Base-by-base conservation (phyloP, 2,113 vertebrate genomes). In the Myrmophylax atrothorax region DNA sequence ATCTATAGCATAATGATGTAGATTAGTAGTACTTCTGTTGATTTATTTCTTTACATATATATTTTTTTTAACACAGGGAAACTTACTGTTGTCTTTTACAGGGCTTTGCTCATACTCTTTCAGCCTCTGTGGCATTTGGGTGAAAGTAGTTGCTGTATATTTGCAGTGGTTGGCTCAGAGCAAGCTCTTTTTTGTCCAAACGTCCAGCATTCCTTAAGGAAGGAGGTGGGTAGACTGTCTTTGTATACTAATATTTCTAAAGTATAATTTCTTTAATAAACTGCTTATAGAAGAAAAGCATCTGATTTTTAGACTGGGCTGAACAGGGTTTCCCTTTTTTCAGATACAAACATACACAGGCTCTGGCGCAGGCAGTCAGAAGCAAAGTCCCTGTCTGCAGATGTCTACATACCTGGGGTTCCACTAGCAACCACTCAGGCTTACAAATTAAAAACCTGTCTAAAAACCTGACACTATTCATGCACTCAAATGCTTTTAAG, bases 401-500 rank as follows among this genome's bases (percentile, higher is more conserved):
- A 73, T 56, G 31, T 28, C 94, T 79, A 31, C 75, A 60, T 84
- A 91, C 42, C 75, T 70, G 69, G 49, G 37, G 56, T 85, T 90
- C 70, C 75, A 75, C 56, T 33, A 90, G 37, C 52, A 89, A 58
- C 67, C 84, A 81, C 44, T 86, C 52, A 90, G 56, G 40, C 40
- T 86, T 14, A 3, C 66, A 82, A 93, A 96, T 94, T 93, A 94
- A 92, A 90, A 94, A 93, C 44, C 63, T 91, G 77, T 81, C 89
- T 91, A 44, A 87, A 89, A 91, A 93, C n/a, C 37, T 91, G 86
- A 81, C 85, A 81, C 56, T 87, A 62, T 75, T 92, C 38, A 75
- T 68, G 76, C 46, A 87, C 81, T 79, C 46, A 75, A 89, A 90
- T 84, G 96, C 90, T 96, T 96, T 96, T 95, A 96, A 81, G 80